phyloP scores from a whole-genome alignment of 1,140 invertebrate species.

The Prorops nasuta region DNA sequence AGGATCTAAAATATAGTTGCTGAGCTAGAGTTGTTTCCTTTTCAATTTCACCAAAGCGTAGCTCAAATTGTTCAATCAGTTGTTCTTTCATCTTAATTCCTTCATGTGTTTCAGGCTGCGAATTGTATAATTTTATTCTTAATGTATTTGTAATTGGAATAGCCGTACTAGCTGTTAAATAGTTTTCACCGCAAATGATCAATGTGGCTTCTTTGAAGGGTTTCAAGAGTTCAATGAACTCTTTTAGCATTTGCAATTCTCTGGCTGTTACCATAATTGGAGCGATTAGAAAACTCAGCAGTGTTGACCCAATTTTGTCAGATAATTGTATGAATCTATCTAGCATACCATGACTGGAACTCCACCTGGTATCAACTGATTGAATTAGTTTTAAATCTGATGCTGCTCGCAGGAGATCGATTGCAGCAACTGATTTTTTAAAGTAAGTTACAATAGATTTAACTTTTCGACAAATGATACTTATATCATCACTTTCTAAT shows the following conservation, averaged over 20 bases:
- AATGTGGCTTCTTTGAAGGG: slow-evolving; percentile 26
- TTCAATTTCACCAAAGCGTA: neutral
- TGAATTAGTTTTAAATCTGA: slow-evolving; percentile 11
- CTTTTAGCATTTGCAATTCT: slow-evolving; percentile 14
- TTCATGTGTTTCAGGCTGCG: neutral
- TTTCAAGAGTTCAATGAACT: slow-evolving; percentile 7
- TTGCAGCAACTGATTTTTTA: slow-evolving; percentile 15
- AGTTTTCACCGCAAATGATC: slow-evolving; percentile 26
- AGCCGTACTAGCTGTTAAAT: slow-evolving; percentile 4
- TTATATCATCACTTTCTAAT: slow-evolving; percentile 1
- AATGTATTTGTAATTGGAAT: no score
- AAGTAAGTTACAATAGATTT: slow-evolving; percentile 24
- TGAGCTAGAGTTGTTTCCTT: neutral
- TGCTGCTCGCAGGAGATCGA: slow-evolving; percentile 6
- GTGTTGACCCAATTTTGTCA: neutral
- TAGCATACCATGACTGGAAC: slow-evolving; percentile 20
- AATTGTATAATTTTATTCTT: neutral
- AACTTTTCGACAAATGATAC: slow-evolving; percentile 13
- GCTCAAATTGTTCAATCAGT: neutral
- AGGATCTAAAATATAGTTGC: neutral
- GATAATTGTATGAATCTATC: slow-evolving; percentile 15
- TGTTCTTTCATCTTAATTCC: neutral
- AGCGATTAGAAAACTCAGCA: slow-evolving; percentile 4
- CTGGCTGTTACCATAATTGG: slow-evolving; percentile 13
- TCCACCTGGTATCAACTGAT: slow-evolving; percentile 20